Conservation (phyloP, 2,888 invertebrate species). For the Tanaodytes sp. region DNA sequence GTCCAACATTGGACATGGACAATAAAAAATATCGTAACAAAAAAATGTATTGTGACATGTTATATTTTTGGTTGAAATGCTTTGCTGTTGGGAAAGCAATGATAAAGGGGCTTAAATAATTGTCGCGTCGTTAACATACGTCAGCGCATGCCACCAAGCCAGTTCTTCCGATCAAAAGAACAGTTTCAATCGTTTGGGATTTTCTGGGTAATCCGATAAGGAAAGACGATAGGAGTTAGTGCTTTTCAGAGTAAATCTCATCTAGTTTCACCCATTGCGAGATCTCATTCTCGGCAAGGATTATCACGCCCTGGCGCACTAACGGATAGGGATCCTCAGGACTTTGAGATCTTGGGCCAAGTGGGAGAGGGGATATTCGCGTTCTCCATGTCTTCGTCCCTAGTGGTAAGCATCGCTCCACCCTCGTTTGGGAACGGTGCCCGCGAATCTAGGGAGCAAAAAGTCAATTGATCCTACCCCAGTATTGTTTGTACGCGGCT, state of each 20-base stretch:
- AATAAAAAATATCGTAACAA: too few species aligned
- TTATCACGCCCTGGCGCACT: slow-evolving; percentile 68
- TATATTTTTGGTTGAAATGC: too few species aligned
- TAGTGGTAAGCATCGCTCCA: slow-evolving; percentile 43
- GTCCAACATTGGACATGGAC: too few species aligned
- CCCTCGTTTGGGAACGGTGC: slow-evolving; percentile 34
- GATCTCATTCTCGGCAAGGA: slow-evolving; percentile 67
- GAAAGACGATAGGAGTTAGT: slow-evolving; percentile 60
- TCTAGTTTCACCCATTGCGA: slow-evolving; percentile 58
- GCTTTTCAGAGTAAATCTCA: slow-evolving; percentile 65
- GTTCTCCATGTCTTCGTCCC: slow-evolving; percentile 34
- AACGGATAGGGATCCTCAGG: slow-evolving; percentile 61
- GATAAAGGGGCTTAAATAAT: too few species aligned
- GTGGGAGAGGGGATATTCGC: slow-evolving; percentile 28
- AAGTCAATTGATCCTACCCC: slow-evolving; percentile 69
- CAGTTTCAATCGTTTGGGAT: slow-evolving; percentile 66
- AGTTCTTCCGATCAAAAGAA: slow-evolving; percentile 49
- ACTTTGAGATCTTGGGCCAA: slow-evolving; percentile 48
- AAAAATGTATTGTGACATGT: too few species aligned
- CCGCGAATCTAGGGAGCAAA: slow-evolving; percentile 58
- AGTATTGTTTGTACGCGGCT: slow-evolving; percentile 69
- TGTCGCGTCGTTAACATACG: slow-evolving; percentile 41
- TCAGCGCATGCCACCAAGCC: slow-evolving; percentile 47
- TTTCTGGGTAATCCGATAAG: slow-evolving; percentile 66
- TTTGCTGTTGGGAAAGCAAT: too few species aligned